Conservation (phyloP, 2,888 invertebrate species). For the Drosophila longiperda region DNA sequence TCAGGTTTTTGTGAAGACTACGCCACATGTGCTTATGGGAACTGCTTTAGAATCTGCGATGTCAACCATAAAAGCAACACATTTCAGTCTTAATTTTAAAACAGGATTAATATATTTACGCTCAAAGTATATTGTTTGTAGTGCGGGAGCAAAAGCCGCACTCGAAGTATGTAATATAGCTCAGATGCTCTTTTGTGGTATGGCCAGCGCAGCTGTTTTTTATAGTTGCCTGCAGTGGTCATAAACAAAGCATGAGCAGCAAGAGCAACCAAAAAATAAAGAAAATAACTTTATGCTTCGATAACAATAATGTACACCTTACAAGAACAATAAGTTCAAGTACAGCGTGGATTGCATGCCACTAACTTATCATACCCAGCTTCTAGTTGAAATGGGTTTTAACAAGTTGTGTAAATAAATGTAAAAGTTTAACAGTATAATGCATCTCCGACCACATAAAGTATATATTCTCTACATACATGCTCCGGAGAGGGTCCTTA, state of each 20-base stretch:
- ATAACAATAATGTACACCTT: slow-evolving; percentile 50
- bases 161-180: slow-evolving; percentile 25
- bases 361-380: slow-evolving; percentile 4
- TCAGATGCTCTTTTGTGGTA: slow-evolving; percentile 8
- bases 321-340: slow-evolving; percentile 17
- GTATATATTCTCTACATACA: neutral
- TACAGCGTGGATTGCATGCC: slow-evolving; percentile 19
- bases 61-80: neutral
- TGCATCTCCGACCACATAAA: neutral
- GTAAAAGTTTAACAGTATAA: neutral
- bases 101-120: neutral
- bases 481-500: neutral
- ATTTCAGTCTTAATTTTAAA: neutral
- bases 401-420: neutral
- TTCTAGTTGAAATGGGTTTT: neutral
- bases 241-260: slow-evolving; percentile 45
- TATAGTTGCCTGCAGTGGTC: slow-evolving; percentile 58
- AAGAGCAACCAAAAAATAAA: slow-evolving; percentile 8
- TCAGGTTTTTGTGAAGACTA: neutral
- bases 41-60: neutral
- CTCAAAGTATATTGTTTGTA: slow-evolving; percentile 11
- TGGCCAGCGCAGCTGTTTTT: slow-evolving; percentile 46
- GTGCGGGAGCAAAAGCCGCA: slow-evolving; percentile 23
- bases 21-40: too few relatives aligned
- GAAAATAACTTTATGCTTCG: slow-evolving; percentile 40